Evolutionary conservation across 2,888 invertebrate species (phyloP), one percentile per base, ranked within the genome.

Genomic region (Eubasilissa splendida): DNA sequence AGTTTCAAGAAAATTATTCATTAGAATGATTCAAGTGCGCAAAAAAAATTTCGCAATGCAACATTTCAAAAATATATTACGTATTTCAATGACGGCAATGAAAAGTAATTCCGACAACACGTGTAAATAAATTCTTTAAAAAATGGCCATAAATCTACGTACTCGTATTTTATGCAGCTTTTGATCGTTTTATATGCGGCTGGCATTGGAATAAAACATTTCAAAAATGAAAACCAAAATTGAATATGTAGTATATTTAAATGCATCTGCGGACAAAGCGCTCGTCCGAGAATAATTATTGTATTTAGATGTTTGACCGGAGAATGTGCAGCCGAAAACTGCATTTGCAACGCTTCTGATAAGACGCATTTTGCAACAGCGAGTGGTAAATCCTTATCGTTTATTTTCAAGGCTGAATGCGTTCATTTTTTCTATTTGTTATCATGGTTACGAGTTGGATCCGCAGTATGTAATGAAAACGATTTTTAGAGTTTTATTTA

Each of bases 231-330:
- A 14, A 12, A 22, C 63, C 63, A 14, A 68, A 68, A 68, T 54
- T 56, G 71, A 22, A 52, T 71, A 71, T 54, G 71, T 10, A 71
- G 31, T 22, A 22, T 71, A 71, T 71, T 71, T 71, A 53, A 71
- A 71, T 71, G 14, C 31, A 14, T 54, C 56, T 22, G 22, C 54
- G 22, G 53, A 42, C 42, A 42, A 7, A 4, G 31, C 31, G 54
- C 10, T 22, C 53, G 71, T 56, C 22, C 4, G 22, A 63, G 71
- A 56, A 56, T 50, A 54, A 52, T 53, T 54, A 33, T 71, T 71
- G 31, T 11, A 71, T 71, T 71, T 71, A 59, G 9, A 58, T 33
- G 14, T 74, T 42, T 42, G 14, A 14, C 52, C 31, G 22, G 11
- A n/a, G 60, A 60, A 60, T 60, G n/a, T 59, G 59, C 75, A 75